Conservation (phyloP, 2,888 invertebrate genomes). For the Ceratothoa steindachneri region DNA sequence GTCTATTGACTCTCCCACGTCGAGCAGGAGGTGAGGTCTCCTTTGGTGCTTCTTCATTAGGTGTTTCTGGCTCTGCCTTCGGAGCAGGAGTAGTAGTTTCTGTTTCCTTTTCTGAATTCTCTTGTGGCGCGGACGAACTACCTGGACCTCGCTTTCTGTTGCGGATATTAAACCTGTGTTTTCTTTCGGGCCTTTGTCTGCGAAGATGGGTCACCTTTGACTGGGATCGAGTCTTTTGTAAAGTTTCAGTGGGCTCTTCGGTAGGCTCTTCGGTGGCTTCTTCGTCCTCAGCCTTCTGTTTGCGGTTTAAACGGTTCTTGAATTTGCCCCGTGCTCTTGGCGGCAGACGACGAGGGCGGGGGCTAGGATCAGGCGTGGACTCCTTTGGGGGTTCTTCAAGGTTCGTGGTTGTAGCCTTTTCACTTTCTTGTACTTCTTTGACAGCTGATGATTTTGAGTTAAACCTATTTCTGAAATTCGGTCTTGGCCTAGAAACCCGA, state of each 20-base stretch:
- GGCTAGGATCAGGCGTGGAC: background rate
- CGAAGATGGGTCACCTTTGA: background rate
- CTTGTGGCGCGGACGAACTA: background rate
- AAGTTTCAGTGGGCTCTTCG: background rate
- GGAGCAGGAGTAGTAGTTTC: background rate
- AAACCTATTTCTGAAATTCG: background rate
- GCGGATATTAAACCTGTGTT: background rate
- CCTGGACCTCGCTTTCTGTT: background rate
- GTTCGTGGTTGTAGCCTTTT: background rate
- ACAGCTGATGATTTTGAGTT: background rate
- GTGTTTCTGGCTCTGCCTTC: background rate
- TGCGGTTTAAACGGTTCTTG: background rate
- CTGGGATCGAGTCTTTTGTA: background rate
- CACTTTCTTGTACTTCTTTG: background rate
- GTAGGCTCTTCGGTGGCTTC: background rate
- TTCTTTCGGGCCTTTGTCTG: background rate
- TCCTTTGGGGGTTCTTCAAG: conserved; percentile 14
- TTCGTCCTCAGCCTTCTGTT: background rate
- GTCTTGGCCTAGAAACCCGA: background rate
- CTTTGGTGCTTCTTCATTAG: background rate
- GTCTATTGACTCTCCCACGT: background rate
- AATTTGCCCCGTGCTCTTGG: background rate
- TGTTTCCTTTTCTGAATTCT: background rate
- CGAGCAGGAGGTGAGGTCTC: background rate
- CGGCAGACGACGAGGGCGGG: background rate